Percentiles rank a stretch among this genome's conserved stretches.
phyloP scores from a whole-genome alignment of 2,888 invertebrate species.

The Scaptomyza tumidula region DNA sequence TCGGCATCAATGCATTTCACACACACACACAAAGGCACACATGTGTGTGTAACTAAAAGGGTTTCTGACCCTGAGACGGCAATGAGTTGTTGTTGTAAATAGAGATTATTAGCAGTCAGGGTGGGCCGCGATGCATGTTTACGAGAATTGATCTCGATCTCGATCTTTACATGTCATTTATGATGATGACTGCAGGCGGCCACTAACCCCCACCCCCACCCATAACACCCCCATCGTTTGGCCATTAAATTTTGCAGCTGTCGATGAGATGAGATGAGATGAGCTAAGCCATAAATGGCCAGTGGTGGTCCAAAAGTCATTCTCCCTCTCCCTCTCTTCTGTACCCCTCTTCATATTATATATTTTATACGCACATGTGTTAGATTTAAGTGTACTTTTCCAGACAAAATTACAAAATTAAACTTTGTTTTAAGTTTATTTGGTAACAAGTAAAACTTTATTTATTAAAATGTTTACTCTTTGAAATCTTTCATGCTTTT shows the following conservation, averaged over 20 bases:
- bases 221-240: no score
- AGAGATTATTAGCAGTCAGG: constrained; percentile 43
- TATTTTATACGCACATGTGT: background rate
- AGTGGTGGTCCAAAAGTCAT: constrained; percentile 31
- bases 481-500: no score
- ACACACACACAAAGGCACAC: constrained; percentile 48
- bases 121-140: constrained; percentile 34
- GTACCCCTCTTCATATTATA: background rate
- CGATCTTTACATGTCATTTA: constrained; percentile 44
- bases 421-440: no score
- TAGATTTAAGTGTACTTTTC: background rate
- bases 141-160: constrained; percentile 59
- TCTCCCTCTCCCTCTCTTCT: background rate
- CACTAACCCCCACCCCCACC: background rate
- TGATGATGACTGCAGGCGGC: constrained; percentile 23
- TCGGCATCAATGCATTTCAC: constrained; percentile 67
- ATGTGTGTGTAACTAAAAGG: constrained; percentile 58
- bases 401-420: no score
- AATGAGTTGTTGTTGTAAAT: background rate
- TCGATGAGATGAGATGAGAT: constrained; percentile 7
- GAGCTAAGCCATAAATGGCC: constrained; percentile 28
- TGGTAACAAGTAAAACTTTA: no score
- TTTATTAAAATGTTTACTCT: no score
- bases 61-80: constrained; percentile 76
- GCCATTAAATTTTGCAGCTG: constrained; percentile 43